Conservation (phyloP, 2,797 vertebrate genomes). For the Orientallactaga sibirica region DNA sequence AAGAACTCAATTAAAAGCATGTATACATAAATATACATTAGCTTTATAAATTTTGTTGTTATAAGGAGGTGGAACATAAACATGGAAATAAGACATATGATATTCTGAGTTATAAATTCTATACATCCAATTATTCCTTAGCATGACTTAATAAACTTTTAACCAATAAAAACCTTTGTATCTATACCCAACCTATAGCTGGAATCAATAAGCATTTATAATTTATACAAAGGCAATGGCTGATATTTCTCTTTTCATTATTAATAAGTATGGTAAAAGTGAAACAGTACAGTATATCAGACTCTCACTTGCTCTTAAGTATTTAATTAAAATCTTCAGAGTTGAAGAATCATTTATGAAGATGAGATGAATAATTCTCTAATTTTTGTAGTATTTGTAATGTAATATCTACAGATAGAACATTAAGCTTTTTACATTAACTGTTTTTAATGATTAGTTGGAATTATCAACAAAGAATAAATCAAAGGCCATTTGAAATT, state of each 20-base stretch:
- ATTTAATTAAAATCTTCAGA: background rate
- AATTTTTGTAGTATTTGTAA: background rate
- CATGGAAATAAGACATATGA: background rate
- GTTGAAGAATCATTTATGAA: background rate
- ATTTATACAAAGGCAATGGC: background rate
- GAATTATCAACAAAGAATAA: conserved; percentile 31
- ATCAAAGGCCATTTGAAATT: background rate
- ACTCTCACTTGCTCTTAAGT: background rate
- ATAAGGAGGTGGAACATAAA: background rate
- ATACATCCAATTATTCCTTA: background rate
- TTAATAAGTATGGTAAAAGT: conserved; percentile 12
- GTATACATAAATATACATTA: background rate
- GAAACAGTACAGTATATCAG: background rate
- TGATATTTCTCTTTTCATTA: conserved; percentile 48
- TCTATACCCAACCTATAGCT: background rate
- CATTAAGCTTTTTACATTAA: background rate
- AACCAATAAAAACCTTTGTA: background rate
- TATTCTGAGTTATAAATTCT: background rate
- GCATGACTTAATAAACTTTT: background rate
- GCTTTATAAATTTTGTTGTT: background rate
- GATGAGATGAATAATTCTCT: background rate
- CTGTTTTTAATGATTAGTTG: background rate
- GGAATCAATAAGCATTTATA: background rate
- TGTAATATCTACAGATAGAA: background rate
- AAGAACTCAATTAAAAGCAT: background rate